phyloP scores from a whole-genome alignment of 2,113 vertebrate genomes.

The Chiloscyllium plagiosum region DNA sequence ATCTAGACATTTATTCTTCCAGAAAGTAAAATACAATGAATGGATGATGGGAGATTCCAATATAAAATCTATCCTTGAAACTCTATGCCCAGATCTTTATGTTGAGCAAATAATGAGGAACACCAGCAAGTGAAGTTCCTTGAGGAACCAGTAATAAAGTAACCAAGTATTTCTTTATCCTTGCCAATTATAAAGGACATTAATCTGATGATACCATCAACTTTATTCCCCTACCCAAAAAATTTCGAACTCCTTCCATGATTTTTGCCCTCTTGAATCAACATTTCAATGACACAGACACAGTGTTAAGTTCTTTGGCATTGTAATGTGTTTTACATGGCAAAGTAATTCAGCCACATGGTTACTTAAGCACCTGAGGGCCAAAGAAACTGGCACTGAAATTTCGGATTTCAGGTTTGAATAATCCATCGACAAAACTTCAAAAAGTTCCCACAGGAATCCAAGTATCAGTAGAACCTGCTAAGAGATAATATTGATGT shows the following conservation, averaged over 20 bases:
- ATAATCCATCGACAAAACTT: not conserved
- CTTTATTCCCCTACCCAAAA: not conserved
- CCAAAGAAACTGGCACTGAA: not conserved
- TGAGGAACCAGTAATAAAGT: not conserved
- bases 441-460: not conserved
- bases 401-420: not conserved
- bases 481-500: not conserved
- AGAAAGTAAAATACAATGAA: constrained; percentile 21
- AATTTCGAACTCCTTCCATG: not conserved
- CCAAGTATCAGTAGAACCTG: not conserved
- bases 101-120: not conserved
- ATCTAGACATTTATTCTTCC: not conserved
- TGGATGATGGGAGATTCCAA: not conserved
- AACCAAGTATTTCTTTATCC: not conserved
- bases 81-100: not conserved
- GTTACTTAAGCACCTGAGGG: not conserved
- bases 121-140: not conserved
- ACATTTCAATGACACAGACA: not conserved
- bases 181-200: not conserved
- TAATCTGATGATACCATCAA: not conserved
- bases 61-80: not conserved
- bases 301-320: not conserved
- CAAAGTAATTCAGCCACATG: not conserved
- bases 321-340: not conserved
- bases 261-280: not conserved